Conservation (phyloP, 2,797 vertebrate species). For the Enteromius trimaculatus region DNA sequence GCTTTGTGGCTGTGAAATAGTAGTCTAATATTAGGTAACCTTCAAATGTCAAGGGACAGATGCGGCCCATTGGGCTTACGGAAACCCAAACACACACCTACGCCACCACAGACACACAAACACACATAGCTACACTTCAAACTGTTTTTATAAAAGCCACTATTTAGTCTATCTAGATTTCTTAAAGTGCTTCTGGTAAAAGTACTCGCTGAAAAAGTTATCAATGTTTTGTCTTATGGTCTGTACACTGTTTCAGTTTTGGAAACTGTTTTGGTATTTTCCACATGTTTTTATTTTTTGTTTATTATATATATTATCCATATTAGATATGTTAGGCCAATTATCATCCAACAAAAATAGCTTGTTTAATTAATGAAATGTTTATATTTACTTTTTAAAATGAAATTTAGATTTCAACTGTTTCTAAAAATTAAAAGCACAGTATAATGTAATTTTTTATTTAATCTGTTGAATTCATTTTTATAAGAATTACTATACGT, state of each 20-base stretch:
- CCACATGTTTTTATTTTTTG: not conserved
- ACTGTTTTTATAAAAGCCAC: conserved; percentile 20
- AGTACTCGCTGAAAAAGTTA: not conserved
- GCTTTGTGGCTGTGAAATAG: conserved; percentile 51
- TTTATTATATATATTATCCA: not conserved
- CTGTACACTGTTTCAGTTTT: not conserved
- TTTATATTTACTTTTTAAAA: not conserved
- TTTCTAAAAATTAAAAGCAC: not conserved
- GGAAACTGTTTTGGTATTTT: not conserved
- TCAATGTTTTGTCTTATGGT: conserved; percentile 20
- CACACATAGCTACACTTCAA: conserved; percentile 19
- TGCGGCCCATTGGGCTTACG: conserved; percentile 27
- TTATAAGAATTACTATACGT: not conserved
- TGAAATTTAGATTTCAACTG: not conserved
- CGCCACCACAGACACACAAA: conserved; percentile 47
- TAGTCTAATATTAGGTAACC: conserved; percentile 57
- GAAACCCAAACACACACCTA: conserved; percentile 52
- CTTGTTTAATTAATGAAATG: not conserved
- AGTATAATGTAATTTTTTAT: not conserved
- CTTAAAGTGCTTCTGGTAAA: conserved; percentile 1
- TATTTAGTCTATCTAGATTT: conserved; percentile 12
- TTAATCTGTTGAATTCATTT: not conserved
- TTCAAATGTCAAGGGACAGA: conserved; percentile 62
- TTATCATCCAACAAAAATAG: not conserved
- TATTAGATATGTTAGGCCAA: not conserved